Evolutionary conservation across 2,888 invertebrate genomes (phyloP).

Genomic region (Isoperla grammatica): DNA sequence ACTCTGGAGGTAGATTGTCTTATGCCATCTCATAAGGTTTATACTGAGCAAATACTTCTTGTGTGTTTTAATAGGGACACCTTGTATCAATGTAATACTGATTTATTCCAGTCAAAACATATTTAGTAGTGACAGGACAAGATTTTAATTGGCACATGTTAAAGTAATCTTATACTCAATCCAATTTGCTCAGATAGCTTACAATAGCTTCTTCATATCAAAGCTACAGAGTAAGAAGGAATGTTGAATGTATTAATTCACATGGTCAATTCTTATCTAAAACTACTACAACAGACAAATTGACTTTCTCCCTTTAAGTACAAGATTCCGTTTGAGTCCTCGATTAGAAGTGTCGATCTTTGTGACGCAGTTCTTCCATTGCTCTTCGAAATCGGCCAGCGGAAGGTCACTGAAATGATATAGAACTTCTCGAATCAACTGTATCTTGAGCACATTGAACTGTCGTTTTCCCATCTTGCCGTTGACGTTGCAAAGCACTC

Average conservation of each 20-base stretch:
- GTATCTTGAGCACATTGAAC: conserved; percentile 45
- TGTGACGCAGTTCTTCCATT: conserved; percentile 47
- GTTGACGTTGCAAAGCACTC: conserved; percentile 46
- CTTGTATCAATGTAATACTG: no score
- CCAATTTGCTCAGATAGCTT: no score
- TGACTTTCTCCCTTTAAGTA: conserved; percentile 34
- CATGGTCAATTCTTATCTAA: neutral
- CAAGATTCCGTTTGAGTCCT: conserved; percentile 45
- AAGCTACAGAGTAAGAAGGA: neutral
- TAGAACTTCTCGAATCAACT: conserved; percentile 44
- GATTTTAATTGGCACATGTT: no score
- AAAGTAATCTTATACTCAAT: no score
- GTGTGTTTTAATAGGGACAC: no score
- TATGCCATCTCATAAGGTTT: conserved; percentile 8
- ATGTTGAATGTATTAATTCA: neutral
- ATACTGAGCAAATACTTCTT: conserved; percentile 17
- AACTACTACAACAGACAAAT: conserved; percentile 23
- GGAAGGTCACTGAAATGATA: conserved; percentile 43
- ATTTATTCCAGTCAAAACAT: no score
- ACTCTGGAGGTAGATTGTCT: conserved; percentile 27
- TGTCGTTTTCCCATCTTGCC: conserved; percentile 47
- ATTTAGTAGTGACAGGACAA: no score
- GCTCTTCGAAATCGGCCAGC: conserved; percentile 44
- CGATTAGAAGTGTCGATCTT: conserved; percentile 47
- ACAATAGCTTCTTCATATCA: no score